Evolutionary conservation across 1,140 invertebrate genomes (phyloP), one percentile per base, ranked within the genome.

Genomic region (Anastrepha ludens): DNA sequence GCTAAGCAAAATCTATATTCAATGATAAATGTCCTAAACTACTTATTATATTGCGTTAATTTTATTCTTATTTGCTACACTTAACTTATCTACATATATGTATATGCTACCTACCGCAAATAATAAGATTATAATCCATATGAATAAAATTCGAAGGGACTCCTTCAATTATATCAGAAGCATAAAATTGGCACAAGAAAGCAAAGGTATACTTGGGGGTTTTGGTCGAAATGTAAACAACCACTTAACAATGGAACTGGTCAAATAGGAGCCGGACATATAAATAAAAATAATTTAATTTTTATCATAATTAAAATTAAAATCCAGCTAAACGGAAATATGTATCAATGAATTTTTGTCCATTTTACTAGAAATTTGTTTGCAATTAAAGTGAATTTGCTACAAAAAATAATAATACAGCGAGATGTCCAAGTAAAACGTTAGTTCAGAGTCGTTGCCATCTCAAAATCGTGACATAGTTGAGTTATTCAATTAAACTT

Each of bases 401-500:
- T 81, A 81, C 55, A 8, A 55, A 29, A 74, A 50, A n/a, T 17
- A n/a, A n/a, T 44, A 44, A 74, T 50, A 41, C 15, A 74, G 44
- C 20, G 74, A 29, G 17, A 81, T 58, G 47, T 20, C 47, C 47
- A 41, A 55, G 41, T 81, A 81, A 55, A 58, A 81, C 17, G 8
- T 6, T n/a, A 58, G 9, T 81, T 81, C 41, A 55, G 17, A 50
- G 8, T 55, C 17, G 4, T 20, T 20, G 7, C 15, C 47, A 74
- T 74, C 47, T 74, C 2, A 15, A 15, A 29, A 55, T 81, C 74
- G 47, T 55, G 20, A 81, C 3, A 41, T 81, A 8, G 3, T 50
- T 81, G 74, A 81, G 55, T 81, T 55, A 81, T 20, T 81, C 20
- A 55, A 81, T 29, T 81, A 81, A 81, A 8, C 47, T 29, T 81